Evolutionary conservation across 2,888 invertebrate species (phyloP).

Genomic region (Brachypterus glaber): DNA sequence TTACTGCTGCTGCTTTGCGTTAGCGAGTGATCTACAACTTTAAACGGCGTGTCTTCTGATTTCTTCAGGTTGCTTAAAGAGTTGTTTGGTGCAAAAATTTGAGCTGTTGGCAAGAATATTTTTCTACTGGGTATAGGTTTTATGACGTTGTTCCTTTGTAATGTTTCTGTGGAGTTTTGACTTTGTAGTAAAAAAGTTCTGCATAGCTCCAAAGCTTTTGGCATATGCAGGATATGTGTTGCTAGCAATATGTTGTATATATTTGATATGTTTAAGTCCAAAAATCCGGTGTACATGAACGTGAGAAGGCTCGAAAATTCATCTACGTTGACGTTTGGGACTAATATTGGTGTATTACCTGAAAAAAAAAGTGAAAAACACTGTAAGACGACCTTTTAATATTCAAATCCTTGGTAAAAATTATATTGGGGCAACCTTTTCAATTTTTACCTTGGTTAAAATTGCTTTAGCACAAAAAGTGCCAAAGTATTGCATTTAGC

Average conservation of each 20-base stretch:
- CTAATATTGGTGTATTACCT: constrained; percentile 39
- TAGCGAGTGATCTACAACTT: constrained; percentile 18
- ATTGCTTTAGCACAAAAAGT: no score
- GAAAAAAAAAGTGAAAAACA: constrained; percentile 20
- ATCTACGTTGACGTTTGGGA: constrained; percentile 50
- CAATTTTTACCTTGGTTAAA: no score
- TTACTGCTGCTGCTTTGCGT: constrained; percentile 8
- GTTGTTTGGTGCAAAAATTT: constrained; percentile 20
- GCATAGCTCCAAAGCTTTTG: constrained; percentile 59
- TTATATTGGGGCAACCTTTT: no score
- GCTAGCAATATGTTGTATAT: constrained; percentile 63
- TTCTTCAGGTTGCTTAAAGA: constrained; percentile 27
- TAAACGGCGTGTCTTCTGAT: constrained; percentile 36
- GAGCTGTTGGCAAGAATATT: constrained; percentile 29
- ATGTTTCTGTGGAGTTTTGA: constrained; percentile 28
- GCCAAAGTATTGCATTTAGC: no score
- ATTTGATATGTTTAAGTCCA: constrained; percentile 59
- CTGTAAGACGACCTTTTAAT: no score
- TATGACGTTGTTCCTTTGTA: constrained; percentile 29
- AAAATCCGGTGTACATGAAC: constrained; percentile 66
- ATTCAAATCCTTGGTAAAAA: no score
- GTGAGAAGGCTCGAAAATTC: constrained; percentile 59
- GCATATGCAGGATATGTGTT: constrained; percentile 65
- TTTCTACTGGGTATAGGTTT: constrained; percentile 49
- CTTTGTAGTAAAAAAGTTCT: constrained; percentile 51